phyloP scores from a whole-genome alignment of 2,113 vertebrate genomes.

The Felis chaus region DNA sequence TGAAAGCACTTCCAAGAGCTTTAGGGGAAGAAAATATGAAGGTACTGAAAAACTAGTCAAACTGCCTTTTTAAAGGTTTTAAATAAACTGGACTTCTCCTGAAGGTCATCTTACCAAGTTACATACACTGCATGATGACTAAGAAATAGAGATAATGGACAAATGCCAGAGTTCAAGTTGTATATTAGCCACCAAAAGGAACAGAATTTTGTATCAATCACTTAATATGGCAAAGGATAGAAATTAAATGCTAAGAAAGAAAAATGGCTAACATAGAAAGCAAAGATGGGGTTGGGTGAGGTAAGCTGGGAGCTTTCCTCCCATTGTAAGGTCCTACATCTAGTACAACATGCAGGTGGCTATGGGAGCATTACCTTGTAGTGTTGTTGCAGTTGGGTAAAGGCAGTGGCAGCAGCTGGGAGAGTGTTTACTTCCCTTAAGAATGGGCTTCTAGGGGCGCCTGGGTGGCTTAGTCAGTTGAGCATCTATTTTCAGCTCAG shows the following conservation, averaged over 20 bases:
- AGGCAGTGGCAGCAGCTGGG: not conserved
- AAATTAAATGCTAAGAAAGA: not conserved
- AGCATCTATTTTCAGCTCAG: no score
- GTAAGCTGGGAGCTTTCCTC: not conserved
- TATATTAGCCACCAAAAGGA: not conserved
- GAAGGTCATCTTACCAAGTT: not conserved
- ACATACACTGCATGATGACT: not conserved
- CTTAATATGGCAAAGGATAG: not conserved
- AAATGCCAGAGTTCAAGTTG: not conserved
- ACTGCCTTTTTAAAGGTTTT: constrained; percentile 16
- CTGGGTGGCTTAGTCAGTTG: no score
- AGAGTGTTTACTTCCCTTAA: not conserved
- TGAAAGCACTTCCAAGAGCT: constrained; percentile 20
- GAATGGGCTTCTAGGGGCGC: not conserved
- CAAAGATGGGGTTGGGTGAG: not conserved
- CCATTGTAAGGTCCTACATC: fast-evolving
- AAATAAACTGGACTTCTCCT: not conserved
- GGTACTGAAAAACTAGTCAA: constrained; percentile 13
- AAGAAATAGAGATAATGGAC: not conserved
- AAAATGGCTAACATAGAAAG: not conserved
- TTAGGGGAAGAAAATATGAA: constrained; percentile 5
- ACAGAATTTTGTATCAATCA: not conserved
- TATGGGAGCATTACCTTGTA: not conserved
- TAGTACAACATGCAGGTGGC: not conserved
- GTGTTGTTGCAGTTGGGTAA: not conserved